These are phyloP conservation scores for Gnathonemus echidnorhynchus DNA, from an alignment of 2,113 vertebrate genomes.

Conservation along the genomic window DNA sequence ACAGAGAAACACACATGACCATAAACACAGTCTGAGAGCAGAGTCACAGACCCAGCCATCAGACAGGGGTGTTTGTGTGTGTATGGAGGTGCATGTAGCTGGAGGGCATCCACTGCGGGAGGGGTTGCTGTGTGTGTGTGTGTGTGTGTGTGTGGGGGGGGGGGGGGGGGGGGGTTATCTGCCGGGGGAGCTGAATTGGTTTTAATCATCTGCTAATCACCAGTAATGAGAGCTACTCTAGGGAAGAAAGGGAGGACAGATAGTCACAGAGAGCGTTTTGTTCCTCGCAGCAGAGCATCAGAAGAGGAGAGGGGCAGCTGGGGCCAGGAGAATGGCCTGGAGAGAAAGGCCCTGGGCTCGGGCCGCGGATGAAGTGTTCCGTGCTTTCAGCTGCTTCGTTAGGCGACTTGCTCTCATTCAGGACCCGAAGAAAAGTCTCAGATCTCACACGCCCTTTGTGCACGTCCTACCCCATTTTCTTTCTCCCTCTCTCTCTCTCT, in stretches of 20 bases:
- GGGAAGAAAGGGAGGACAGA: conserved; percentile 86
- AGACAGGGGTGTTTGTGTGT: conserved; percentile 66
- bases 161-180: conserved; percentile 43
- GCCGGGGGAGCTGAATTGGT: conserved; percentile 82
- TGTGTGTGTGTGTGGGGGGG: no score
- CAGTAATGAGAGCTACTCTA: conserved; percentile 86
- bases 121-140: not conserved
- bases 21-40: not conserved
- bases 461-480: not conserved
- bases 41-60: conserved; percentile 77
- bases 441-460: conserved; percentile 46
- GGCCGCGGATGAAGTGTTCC: conserved; percentile 72
- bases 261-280: conserved; percentile 79
- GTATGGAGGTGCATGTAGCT: not conserved
- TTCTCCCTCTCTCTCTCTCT: not conserved
- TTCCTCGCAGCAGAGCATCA: conserved; percentile 77
- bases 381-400: conserved; percentile 65
- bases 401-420: conserved; percentile 68
- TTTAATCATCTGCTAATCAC: conserved; percentile 89
- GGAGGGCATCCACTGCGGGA: not conserved
- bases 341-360: conserved; percentile 69
- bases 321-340: conserved; percentile 69
- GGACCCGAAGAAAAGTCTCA: conserved; percentile 56
- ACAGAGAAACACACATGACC: not conserved
- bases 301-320: conserved; percentile 77